phyloP scores from a whole-genome alignment of 2,797 vertebrate genomes.

The Xiphorhynchus erythropygius region DNA sequence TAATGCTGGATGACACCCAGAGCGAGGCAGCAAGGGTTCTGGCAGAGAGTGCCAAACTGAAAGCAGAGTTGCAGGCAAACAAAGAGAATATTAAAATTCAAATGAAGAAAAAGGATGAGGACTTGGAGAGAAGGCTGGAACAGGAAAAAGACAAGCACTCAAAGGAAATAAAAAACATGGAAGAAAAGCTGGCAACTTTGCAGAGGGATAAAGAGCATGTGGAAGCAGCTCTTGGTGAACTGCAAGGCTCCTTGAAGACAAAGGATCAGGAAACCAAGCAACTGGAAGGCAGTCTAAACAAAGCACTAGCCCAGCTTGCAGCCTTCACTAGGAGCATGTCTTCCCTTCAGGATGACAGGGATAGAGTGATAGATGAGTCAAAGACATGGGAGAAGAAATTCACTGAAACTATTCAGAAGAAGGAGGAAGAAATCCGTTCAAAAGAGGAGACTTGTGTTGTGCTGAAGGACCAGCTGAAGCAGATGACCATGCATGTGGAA shows the following conservation, averaged over 20 bases:
- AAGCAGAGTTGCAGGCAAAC: slow-evolving; percentile 69
- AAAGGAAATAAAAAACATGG: slow-evolving; percentile 85
- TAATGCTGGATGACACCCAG: slow-evolving; percentile 82
- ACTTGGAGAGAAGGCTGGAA: slow-evolving; percentile 86
- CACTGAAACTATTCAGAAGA: slow-evolving; percentile 85
- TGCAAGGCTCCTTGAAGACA: slow-evolving; percentile 74
- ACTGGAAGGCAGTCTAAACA: slow-evolving; percentile 84
- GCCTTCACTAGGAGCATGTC: slow-evolving; percentile 97
- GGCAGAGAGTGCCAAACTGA: slow-evolving; percentile 79
- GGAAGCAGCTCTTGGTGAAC: slow-evolving; percentile 77
- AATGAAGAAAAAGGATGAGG: slow-evolving; percentile 82
- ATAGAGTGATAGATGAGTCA: slow-evolving; percentile 91
- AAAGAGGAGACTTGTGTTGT: slow-evolving; percentile 81
- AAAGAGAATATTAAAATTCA: slow-evolving; percentile 74
- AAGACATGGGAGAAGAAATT: slow-evolving; percentile 93
- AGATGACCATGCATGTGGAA: slow-evolving; percentile 77
- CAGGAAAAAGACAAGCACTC: slow-evolving; percentile 85
- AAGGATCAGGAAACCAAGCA: slow-evolving; percentile 82
- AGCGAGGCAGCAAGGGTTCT: slow-evolving; percentile 80
- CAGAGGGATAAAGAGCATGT: slow-evolving; percentile 79
- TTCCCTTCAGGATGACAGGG: slow-evolving; percentile 94
- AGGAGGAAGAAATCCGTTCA: slow-evolving; percentile 86
- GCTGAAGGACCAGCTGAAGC: slow-evolving; percentile 84
- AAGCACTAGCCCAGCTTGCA: slow-evolving; percentile 88
- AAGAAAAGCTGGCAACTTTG: slow-evolving; percentile 84